Conservation (phyloP, 2,113 vertebrate species). For the Synchiropus splendidus region DNA sequence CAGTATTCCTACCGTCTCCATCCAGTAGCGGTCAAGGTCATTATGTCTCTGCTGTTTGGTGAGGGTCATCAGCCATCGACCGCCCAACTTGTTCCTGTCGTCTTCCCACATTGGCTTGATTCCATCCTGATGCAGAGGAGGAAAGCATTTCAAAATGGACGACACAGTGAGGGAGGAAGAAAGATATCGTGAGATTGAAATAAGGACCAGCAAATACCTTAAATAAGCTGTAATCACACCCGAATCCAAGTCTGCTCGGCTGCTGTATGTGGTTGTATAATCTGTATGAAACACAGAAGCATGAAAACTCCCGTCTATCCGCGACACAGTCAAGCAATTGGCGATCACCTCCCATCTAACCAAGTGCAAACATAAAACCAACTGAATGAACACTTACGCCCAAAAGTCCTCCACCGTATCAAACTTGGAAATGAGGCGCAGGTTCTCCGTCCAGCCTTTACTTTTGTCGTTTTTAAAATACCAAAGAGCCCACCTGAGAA, state of each 20-base stretch:
- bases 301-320: neutral
- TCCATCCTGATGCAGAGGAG: conserved; percentile 57
- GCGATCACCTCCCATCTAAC: neutral
- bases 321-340: neutral
- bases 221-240: conserved; percentile 76
- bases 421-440: conserved; percentile 76
- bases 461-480: conserved; percentile 80
- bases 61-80: conserved; percentile 75
- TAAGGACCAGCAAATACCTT: conserved; percentile 68
- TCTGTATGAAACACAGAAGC: conserved; percentile 40
- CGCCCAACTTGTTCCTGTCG: conserved; percentile 72
- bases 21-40: conserved; percentile 74
- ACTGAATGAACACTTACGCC: conserved; percentile 63
- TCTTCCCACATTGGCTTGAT: conserved; percentile 80
- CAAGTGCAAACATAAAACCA: neutral
- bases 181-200: neutral
- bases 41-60: conserved; percentile 74
- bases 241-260: conserved; percentile 71
- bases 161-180: neutral
- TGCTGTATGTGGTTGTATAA: conserved; percentile 80
- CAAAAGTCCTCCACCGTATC: conserved; percentile 79
- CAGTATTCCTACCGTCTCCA: conserved; percentile 64
- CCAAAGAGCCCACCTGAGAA: conserved; percentile 73
- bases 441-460: conserved; percentile 76
- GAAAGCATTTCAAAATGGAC: neutral